Conservation (phyloP, 1,140 invertebrate species). For the Ditylenchus dipsaci region DNA sequence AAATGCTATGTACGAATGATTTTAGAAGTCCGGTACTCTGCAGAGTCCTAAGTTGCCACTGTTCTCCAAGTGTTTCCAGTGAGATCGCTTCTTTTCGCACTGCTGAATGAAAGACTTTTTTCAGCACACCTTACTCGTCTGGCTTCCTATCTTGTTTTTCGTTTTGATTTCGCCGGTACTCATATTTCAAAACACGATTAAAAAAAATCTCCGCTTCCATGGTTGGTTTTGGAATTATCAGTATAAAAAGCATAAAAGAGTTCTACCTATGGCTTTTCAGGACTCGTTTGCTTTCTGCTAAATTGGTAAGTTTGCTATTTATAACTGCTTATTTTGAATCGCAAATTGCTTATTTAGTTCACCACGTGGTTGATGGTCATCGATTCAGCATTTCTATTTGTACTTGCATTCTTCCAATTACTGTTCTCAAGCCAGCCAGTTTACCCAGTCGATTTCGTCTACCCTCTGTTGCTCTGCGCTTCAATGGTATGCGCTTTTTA, state of each 20-base stretch:
- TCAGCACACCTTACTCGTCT: slow-evolving; percentile 54
- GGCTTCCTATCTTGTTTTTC: slow-evolving; percentile 47
- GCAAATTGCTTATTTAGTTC: slow-evolving; percentile 20
- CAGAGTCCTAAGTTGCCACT: slow-evolving; percentile 32
- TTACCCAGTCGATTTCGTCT: slow-evolving; percentile 43
- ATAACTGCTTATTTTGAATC: too few species aligned
- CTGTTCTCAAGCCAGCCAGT: slow-evolving; percentile 20
- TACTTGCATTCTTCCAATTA: slow-evolving; percentile 34
- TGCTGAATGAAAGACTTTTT: slow-evolving; percentile 15
- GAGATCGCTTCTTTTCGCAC: too few species aligned
- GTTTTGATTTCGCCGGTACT: slow-evolving; percentile 46
- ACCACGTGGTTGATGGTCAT: slow-evolving; percentile 36
- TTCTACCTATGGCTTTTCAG: too few species aligned
- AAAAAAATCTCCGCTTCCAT: slow-evolving; percentile 41
- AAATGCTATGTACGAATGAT: background rate
- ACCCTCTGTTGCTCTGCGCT: slow-evolving; percentile 36
- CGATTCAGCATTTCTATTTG: slow-evolving; percentile 37
- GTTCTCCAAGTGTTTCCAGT: slow-evolving; percentile 34
- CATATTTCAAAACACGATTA: slow-evolving; percentile 43
- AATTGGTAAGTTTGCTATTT: too few species aligned
- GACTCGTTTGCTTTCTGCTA: too few species aligned
- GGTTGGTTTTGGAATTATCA: slow-evolving; percentile 27
- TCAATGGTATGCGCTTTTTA: slow-evolving; percentile 40
- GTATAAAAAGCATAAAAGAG: too few species aligned
- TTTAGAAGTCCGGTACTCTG: slow-evolving; percentile 2